Evolutionary conservation across 2,113 vertebrate species (phyloP).

Genomic region (Platysteira castanea): DNA sequence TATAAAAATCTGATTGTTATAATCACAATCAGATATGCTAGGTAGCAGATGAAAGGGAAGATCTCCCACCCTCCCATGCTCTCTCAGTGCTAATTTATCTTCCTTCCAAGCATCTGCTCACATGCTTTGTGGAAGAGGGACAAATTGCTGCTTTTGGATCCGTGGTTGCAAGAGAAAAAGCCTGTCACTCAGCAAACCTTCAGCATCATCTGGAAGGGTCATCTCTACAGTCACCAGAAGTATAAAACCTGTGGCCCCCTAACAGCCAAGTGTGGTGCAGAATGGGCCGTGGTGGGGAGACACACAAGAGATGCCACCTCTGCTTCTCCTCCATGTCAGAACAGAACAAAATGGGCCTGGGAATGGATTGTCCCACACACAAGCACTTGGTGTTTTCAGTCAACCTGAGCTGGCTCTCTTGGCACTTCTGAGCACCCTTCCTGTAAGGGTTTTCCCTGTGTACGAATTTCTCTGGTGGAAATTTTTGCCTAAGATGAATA

Average conservation of each 20-base stretch:
- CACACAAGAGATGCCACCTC: background rate
- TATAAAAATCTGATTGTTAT: background rate
- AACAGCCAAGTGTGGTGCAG: background rate
- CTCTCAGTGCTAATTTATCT: background rate
- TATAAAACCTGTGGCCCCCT: rapidly evolving
- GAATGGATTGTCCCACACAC: background rate
- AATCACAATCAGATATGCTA: background rate
- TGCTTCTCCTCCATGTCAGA: background rate
- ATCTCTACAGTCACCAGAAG: background rate
- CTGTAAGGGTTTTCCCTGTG: background rate
- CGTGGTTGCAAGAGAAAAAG: background rate
- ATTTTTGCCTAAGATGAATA: background rate
- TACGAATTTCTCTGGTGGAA: background rate
- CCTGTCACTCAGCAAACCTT: background rate
- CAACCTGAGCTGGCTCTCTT: background rate
- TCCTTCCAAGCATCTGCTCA: background rate
- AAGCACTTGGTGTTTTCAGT: background rate
- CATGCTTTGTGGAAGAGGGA: background rate
- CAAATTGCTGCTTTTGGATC: background rate
- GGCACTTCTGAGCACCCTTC: background rate
- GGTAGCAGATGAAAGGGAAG: background rate
- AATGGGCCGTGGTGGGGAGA: background rate
- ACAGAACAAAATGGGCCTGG: background rate
- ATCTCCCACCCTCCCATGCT: background rate
- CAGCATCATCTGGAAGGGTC: background rate